These are phyloP conservation scores for Genyomyrus donnyi DNA, from an alignment of 2,113 vertebrate species.

Conservation along the genomic window DNA sequence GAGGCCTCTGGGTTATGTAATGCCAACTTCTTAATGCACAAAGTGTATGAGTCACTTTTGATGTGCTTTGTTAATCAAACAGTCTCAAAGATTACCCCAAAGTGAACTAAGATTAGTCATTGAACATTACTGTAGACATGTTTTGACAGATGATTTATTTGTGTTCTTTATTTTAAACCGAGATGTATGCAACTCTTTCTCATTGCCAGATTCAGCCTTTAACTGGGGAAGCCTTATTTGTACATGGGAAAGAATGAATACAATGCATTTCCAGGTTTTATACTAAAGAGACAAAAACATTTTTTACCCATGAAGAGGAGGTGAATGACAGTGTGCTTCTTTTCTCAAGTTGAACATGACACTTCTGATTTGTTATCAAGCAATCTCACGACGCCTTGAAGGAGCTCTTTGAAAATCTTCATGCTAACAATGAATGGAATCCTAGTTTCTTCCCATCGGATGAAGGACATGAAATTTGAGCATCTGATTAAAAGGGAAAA, in stretches of 20 bases:
- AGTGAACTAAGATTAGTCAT: slow-evolving; percentile 32
- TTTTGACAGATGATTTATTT: slow-evolving; percentile 48
- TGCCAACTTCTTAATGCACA: slow-evolving; percentile 37
- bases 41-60: slow-evolving; percentile 27
- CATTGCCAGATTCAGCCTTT: slow-evolving; percentile 36
- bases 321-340: not conserved
- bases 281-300: not conserved
- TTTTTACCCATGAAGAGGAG: not conserved
- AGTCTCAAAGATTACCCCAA: slow-evolving; percentile 29
- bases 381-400: not conserved
- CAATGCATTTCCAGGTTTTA: not conserved
- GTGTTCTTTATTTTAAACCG: slow-evolving; percentile 25
- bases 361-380: not conserved
- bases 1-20: slow-evolving; percentile 25
- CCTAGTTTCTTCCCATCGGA: not conserved
- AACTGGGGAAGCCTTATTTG: slow-evolving; percentile 25
- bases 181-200: slow-evolving; percentile 35
- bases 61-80: slow-evolving; percentile 38
- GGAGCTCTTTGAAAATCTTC: not conserved
- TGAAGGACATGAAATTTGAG: not conserved
- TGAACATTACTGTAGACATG: slow-evolving; percentile 33
- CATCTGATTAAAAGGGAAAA: not conserved
- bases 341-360: not conserved
- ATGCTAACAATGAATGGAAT: not conserved
- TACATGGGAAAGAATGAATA: slow-evolving; percentile 34